Conservation (phyloP, 2,888 invertebrate species). For the Acanthoscelides obtectus region DNA sequence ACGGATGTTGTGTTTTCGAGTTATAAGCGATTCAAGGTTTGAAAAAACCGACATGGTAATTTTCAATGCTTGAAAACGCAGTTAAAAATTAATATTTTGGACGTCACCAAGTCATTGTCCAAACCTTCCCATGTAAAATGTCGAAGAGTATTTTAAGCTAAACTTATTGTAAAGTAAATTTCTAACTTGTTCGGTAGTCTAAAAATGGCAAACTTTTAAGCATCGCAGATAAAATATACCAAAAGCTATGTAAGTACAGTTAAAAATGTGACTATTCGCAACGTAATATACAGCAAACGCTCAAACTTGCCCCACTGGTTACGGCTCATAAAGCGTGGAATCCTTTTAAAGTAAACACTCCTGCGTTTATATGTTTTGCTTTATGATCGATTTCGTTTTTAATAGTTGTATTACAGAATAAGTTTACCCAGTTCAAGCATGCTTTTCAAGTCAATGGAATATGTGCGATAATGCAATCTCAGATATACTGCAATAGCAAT, state of each 20-base stretch:
- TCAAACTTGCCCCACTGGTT: neutral
- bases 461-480: neutral
- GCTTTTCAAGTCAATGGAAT: neutral
- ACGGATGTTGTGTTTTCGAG: too few species aligned
- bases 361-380: neutral
- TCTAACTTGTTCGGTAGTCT: too few species aligned
- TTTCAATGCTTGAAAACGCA: too few species aligned
- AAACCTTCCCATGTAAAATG: too few species aligned
- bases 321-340: neutral
- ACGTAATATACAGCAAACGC: neutral
- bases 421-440: neutral
- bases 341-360: neutral
- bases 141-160: too few species aligned
- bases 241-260: neutral
- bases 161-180: too few species aligned
- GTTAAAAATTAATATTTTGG: too few species aligned
- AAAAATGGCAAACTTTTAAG: too few species aligned
- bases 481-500: neutral
- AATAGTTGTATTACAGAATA: neutral
- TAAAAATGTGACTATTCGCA: neutral
- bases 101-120: too few species aligned
- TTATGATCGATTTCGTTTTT: neutral
- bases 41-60: too few species aligned
- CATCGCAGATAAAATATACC: neutral
- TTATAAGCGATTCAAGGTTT: too few species aligned